Percentiles rank a stretch among this genome's conserved stretches.
phyloP scores from a whole-genome alignment of 2,888 invertebrate genomes.

The Pecten maximus region DNA sequence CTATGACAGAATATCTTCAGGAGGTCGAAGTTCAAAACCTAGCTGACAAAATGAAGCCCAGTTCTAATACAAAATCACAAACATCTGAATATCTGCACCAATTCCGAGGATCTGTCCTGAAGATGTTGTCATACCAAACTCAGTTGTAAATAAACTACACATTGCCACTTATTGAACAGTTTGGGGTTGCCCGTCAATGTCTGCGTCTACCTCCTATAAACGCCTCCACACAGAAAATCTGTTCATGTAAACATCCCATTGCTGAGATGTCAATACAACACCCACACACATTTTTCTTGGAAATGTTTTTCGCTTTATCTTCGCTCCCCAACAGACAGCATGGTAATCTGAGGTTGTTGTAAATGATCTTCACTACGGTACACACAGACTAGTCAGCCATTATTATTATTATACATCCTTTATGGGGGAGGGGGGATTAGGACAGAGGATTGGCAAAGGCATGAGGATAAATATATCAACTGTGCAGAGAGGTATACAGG shows the following conservation, averaged over 20 bases:
- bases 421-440: not conserved
- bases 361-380: not conserved
- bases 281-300: conserved; percentile 26
- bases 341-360: not conserved
- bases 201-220: not conserved
- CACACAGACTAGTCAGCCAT: not conserved
- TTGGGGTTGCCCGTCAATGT: not conserved
- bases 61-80: not conserved
- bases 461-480: no score
- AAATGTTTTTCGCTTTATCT: conserved; percentile 23
- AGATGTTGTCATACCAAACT: not conserved
- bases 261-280: not conserved
- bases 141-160: not conserved
- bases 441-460: no score
- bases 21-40: no score
- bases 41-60: no score
- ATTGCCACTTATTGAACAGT: not conserved
- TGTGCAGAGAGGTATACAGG: no score
- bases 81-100: not conserved
- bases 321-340: not conserved
- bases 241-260: not conserved
- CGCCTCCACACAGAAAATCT: not conserved
- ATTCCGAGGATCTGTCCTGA: not conserved
- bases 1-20: no score
- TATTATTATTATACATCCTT: not conserved